phyloP scores from a whole-genome alignment of 2,888 invertebrate species.

The Cephus sareptanus region DNA sequence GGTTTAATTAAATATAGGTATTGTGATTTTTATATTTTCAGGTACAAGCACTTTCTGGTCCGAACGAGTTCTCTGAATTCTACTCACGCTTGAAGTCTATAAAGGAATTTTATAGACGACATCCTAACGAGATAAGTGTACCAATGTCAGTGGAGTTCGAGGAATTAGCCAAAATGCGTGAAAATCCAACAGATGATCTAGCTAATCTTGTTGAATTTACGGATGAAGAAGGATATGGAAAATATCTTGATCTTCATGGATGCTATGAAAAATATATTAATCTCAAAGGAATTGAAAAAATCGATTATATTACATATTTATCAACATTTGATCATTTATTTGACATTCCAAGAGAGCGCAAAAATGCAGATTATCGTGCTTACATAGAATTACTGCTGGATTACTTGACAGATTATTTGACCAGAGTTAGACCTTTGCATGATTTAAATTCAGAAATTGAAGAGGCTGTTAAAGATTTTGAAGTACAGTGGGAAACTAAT shows the following conservation, averaged over 20 bases:
- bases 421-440: conserved; percentile 85
- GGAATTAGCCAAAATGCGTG: conserved; percentile 88
- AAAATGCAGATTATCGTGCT: conserved; percentile 86
- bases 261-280: conserved; percentile 97
- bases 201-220: conserved; percentile 94
- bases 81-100: conserved; percentile 93
- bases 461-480: conserved; percentile 82
- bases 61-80: conserved; percentile 98
- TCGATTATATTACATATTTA: conserved; percentile 96
- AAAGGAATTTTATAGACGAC: conserved; percentile 95
- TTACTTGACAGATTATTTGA: conserved; percentile 86
- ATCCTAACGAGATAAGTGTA: conserved; percentile 95
- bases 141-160: conserved; percentile 99
- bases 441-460: conserved; percentile 85
- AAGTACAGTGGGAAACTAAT: conserved; percentile 88
- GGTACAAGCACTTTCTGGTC: conserved; percentile 85
- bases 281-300: conserved; percentile 95
- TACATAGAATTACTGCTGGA: conserved; percentile 87
- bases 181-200: conserved; percentile 89
- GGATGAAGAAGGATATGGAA: conserved; percentile 99
- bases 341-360: conserved; percentile 92
- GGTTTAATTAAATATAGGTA: neutral
- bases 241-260: conserved; percentile 96
- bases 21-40: conserved; percentile 22
- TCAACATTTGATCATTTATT: conserved; percentile 94